Evolutionary conservation across 2,797 vertebrate species (phyloP).

Genomic region (Cyclopterus lumpus): DNA sequence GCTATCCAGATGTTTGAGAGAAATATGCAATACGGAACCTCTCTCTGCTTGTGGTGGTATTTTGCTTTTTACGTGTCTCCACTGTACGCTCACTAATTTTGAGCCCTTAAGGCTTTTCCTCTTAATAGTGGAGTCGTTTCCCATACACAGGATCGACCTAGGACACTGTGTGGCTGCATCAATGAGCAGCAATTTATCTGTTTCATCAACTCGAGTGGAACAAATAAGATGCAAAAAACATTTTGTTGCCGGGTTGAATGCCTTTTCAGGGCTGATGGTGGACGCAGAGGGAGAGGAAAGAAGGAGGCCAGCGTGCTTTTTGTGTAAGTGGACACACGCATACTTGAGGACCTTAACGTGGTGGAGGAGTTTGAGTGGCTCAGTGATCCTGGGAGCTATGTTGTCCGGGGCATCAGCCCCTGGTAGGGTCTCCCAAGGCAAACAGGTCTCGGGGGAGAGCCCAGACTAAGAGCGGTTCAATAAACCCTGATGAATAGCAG

Average conservation of each 20-base stretch:
- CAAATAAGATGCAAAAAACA: conserved; percentile 33
- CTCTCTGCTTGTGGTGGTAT: conserved; percentile 26
- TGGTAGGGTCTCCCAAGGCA: no score
- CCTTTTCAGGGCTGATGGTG: conserved; percentile 3
- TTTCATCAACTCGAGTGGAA: conserved; percentile 40
- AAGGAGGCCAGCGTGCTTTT: conserved; percentile 16
- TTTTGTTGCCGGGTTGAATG: conserved; percentile 1
- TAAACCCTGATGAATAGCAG: no score
- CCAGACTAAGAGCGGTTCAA: no score
- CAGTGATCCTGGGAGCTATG: no score
- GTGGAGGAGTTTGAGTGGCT: no score
- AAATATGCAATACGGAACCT: conserved; percentile 33
- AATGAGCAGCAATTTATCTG: conserved; percentile 60
- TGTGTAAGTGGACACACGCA: not conserved
- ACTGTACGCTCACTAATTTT: conserved; percentile 47
- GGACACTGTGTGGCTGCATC: conserved; percentile 34
- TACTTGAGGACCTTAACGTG: no score
- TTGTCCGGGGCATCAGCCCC: no score
- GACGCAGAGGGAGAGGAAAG: conserved; percentile 23
- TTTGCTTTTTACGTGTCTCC: conserved; percentile 54
- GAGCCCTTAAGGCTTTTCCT: conserved; percentile 33
- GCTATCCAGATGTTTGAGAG: conserved; percentile 30
- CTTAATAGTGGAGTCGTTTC: conserved; percentile 45
- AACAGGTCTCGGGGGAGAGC: no score
- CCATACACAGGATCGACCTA: conserved; percentile 33